These are phyloP conservation scores for Rhingia campestris DNA, from an alignment of 2,888 invertebrate genomes.

Conservation along the genomic window DNA sequence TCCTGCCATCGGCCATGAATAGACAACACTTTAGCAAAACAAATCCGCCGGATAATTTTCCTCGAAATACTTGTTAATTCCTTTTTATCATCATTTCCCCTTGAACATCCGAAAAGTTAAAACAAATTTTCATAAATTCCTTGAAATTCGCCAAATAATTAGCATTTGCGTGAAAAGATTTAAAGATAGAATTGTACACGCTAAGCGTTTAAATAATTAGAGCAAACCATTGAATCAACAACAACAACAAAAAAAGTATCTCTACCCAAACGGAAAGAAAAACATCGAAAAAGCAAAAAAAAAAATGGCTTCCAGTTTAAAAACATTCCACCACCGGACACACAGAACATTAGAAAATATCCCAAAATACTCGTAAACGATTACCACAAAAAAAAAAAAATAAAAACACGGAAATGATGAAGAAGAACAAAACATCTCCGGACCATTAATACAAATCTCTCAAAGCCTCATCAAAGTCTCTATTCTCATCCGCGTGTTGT, in stretches of 20 bases:
- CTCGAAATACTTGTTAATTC: neutral
- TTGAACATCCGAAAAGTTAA: neutral
- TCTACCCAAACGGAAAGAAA: neutral
- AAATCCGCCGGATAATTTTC: neutral
- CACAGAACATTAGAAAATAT: constrained; percentile 45
- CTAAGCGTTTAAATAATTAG: constrained; percentile 31
- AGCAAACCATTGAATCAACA: neutral
- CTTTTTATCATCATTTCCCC: neutral
- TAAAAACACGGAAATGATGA: neutral
- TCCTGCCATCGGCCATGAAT: too few relatives aligned
- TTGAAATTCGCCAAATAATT: constrained; percentile 34
- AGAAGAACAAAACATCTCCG: neutral
- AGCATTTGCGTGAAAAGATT: constrained; percentile 19
- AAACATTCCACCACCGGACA: constrained; percentile 17
- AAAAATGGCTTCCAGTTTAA: constrained; percentile 17
- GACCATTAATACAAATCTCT: constrained; percentile 6
- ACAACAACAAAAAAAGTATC: neutral
- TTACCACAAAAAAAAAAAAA: constrained; percentile 7
- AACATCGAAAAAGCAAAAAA: neutral
- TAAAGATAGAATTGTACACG: neutral
- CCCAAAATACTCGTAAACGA: constrained; percentile 31
- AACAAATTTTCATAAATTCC: neutral
- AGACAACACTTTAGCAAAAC: neutral
- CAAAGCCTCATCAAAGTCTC: neutral
- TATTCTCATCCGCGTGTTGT: neutral